Conservation (phyloP, 2,888 invertebrate genomes). For the Geophilus truncorum region DNA sequence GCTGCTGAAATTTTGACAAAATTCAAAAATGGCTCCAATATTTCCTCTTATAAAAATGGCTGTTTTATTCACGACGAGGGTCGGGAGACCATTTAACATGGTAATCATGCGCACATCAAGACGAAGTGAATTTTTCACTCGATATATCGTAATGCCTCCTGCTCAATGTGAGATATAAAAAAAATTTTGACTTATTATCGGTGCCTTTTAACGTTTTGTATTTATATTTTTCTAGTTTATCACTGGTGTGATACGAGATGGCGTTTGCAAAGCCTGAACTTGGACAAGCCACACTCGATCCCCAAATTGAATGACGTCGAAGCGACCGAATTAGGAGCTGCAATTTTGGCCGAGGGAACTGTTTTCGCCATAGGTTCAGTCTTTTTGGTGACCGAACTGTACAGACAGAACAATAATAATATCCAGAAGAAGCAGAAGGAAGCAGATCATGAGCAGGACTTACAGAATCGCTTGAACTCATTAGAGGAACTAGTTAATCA, state of each 20-base stretch:
- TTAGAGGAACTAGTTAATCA: background rate
- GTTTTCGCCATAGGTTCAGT: background rate
- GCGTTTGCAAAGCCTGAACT: background rate
- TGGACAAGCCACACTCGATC: background rate
- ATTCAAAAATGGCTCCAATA: constrained; percentile 48
- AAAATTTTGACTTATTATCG: no score
- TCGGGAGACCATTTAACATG: constrained; percentile 87
- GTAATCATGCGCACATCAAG: constrained; percentile 76
- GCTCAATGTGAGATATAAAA: constrained; percentile 84
- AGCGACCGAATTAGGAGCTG: background rate
- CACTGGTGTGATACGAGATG: background rate
- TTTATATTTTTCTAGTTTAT: background rate
- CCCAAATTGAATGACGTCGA: background rate
- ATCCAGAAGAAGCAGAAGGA: no score
- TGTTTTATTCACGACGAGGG: constrained; percentile 66
- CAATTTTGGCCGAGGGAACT: background rate
- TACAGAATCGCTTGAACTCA: background rate
- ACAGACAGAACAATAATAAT: background rate
- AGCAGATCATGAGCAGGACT: no score
- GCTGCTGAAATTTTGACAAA: no score
- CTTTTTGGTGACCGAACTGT: background rate
- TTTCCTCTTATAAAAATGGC: constrained; percentile 85
- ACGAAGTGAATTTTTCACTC: constrained; percentile 76
- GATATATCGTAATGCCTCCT: constrained; percentile 89
- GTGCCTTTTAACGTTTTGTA: no score